Base-by-base conservation (phyloP, 2,888 invertebrate species). In the Himalopsyche japonica region DNA sequence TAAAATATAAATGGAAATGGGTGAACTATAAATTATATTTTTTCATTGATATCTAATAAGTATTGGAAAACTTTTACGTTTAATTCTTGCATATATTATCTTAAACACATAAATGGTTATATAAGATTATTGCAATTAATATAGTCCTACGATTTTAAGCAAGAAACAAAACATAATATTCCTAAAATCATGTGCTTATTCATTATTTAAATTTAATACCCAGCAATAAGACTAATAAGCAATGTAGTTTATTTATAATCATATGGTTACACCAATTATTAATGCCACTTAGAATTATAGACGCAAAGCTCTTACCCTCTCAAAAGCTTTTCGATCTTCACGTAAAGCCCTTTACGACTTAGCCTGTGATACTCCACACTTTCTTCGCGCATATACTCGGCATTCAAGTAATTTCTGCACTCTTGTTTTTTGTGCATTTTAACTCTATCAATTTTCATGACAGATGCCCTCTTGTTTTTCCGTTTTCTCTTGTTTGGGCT, bases 291-390 rank as follows among this genome's bases (percentile, higher is more conserved):
- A 70, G 27, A 70, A 15, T 70, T 70, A 70, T 70, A 27, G 27
- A 3, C 10, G 20, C 4, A 70, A 70, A 70, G 64, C 70, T 20
- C 94, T 93, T 90, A 95, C 95, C 94, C 93, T 87, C 91, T 91
- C 80, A 95, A 90, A 87, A 95, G 91, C 86, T 90, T 91, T 88
- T 94, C 94, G 83, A 95, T 89, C 89, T 94, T 95, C 82, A 90
- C 91, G 88, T 94, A 94, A 30, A 95, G 89, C 80, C 94, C 93
- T 76, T 94, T 90, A 88, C 95, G 91, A 86, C 93, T 94, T 78
- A 91, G 91, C 88, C 95, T 93, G 89, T 95, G 94, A 87, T 93
- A 93, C 86, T 93, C 92, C 27, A 91, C 88, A 43, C 89, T 90
- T 47, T 88, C 88, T 7, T 88, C 87, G 37, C 90, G 89, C 88